Percentiles rank a stretch among this genome's conserved stretches.
Evolutionary conservation across 2,888 invertebrate genomes (phyloP).

Genomic region (Lordiphosa andalusiaca): DNA sequence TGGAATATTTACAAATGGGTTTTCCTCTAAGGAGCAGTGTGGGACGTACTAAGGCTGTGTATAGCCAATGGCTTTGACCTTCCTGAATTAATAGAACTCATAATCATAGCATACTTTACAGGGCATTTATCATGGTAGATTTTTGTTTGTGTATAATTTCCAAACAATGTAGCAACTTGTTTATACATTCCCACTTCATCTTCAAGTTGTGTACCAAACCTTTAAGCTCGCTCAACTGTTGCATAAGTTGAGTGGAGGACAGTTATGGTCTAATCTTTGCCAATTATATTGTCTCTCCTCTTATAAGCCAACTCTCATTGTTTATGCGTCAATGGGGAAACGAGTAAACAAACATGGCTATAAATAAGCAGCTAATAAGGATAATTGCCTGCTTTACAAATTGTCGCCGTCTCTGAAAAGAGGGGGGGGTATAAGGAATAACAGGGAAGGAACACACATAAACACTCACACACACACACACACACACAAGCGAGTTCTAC

Average conservation of each 20-base stretch:
- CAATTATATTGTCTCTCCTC: constrained; percentile 4
- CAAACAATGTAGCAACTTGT: too few species aligned
- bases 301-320: constrained; percentile 23
- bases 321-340: constrained; percentile 51
- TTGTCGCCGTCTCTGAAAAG: constrained; percentile 39
- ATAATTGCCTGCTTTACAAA: constrained; percentile 74
- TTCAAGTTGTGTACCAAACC: too few species aligned
- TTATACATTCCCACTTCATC: too few species aligned
- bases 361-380: constrained; percentile 74
- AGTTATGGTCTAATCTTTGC: constrained; percentile 10
- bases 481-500: constrained; percentile 29
- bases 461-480: constrained; percentile 12
- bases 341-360: constrained; percentile 64
- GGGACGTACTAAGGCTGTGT: too few species aligned
- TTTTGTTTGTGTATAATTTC: too few species aligned
- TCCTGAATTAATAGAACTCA: too few species aligned
- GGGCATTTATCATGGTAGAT: too few species aligned
- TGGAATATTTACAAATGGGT: too few species aligned
- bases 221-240: constrained; percentile 1
- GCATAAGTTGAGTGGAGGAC: constrained; percentile 3
- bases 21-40: too few species aligned
- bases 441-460: constrained; percentile 11
- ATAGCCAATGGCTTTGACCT: too few species aligned
- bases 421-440: not conserved
- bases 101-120: too few species aligned